Conservation (phyloP, 1,140 invertebrate genomes). For the Ditylenchus dipsaci region DNA sequence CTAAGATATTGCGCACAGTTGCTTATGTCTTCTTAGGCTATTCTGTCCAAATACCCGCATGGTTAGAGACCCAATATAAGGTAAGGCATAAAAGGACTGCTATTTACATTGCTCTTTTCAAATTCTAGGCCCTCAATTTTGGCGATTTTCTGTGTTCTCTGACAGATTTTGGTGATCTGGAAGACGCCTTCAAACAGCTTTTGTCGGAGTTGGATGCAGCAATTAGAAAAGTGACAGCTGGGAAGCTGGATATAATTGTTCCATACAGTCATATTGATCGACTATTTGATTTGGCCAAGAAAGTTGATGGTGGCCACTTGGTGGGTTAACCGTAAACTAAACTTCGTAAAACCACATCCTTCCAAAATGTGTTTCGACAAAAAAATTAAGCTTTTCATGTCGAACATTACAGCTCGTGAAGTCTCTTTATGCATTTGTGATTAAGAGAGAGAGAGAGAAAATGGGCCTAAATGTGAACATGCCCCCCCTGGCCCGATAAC, state of each 20-base stretch:
- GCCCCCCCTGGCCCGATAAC: too few relatives aligned
- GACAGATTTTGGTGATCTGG: conserved; percentile 38
- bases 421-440: too few relatives aligned
- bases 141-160: conserved; percentile 32
- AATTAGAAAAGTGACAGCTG: conserved; percentile 22
- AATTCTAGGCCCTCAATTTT: conserved; percentile 31
- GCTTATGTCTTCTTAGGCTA: conserved; percentile 27
- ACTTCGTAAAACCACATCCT: too few relatives aligned
- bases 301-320: conserved; percentile 9
- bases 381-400: too few relatives aligned
- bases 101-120: neutral
- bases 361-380: too few relatives aligned
- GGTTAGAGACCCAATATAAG: conserved; percentile 27
- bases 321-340: too few relatives aligned
- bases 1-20: conserved; percentile 31
- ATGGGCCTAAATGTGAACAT: too few relatives aligned
- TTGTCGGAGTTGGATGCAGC: conserved; percentile 17
- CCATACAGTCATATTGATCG: conserved; percentile 30
- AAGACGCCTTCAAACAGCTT: conserved; percentile 27
- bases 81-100: conserved; percentile 2
- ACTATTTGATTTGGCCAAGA: conserved; percentile 29
- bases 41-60: conserved; percentile 24
- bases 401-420: too few relatives aligned
- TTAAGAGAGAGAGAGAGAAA: too few relatives aligned
- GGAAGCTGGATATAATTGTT: conserved; percentile 14